Percentiles rank a stretch among this genome's conserved stretches.
phyloP scores from a whole-genome alignment of 2,113 vertebrate genomes.

The Mormyrus iriodes region DNA sequence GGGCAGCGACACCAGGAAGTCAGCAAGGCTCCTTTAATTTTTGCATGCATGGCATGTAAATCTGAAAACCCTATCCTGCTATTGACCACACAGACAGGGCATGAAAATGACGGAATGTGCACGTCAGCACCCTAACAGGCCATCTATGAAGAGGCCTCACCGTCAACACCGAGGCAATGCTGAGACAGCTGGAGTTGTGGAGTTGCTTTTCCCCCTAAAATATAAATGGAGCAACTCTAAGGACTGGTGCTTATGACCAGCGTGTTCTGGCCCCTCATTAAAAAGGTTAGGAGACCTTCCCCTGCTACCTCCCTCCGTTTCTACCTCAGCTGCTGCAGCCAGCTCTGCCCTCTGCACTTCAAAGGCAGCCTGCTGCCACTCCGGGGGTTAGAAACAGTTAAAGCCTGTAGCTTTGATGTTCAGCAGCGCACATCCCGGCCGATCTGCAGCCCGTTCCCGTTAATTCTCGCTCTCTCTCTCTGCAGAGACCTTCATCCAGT shows the following conservation, averaged over 20 bases:
- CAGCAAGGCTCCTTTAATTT: background rate
- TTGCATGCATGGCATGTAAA: background rate
- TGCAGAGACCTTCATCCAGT: conserved; percentile 41
- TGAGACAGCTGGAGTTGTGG: background rate
- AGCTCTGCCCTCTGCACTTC: background rate
- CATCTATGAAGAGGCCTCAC: background rate
- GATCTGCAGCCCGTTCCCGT: conserved; percentile 46
- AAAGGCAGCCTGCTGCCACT: conserved; percentile 18
- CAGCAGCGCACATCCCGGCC: conserved; percentile 51
- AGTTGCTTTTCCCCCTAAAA: background rate
- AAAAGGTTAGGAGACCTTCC: background rate
- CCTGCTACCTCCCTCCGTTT: background rate
- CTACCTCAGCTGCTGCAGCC: background rate
- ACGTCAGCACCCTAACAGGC: background rate
- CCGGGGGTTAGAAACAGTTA: conserved; percentile 58
- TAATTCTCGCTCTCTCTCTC: conserved; percentile 45
- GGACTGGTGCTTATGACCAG: background rate
- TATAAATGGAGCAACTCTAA: background rate
- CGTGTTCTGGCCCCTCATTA: background rate
- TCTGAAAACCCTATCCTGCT: background rate
- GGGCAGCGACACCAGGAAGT: background rate
- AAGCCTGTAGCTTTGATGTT: conserved; percentile 62
- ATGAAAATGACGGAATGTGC: background rate
- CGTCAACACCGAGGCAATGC: background rate
- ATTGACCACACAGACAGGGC: background rate